Evolutionary conservation across 2,113 vertebrate species (phyloP).

Genomic region (Pollachius pollachius): DNA sequence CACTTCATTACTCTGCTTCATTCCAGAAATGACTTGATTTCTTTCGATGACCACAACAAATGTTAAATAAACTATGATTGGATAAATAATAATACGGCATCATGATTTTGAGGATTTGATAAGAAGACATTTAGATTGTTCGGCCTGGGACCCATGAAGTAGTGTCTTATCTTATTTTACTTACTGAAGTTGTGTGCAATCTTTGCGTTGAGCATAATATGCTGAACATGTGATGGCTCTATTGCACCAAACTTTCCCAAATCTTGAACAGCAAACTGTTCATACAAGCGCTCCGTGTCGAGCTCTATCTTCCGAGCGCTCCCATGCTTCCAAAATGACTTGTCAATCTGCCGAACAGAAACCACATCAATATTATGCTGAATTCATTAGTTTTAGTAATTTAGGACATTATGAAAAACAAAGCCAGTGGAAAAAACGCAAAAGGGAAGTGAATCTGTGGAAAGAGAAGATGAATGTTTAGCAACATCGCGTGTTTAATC

Average conservation of each 20-base stretch:
- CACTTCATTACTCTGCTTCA: background rate
- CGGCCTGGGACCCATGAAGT: too few relatives aligned
- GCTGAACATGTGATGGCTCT: conserved; percentile 43
- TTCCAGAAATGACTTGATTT: background rate
- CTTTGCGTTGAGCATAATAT: conserved; percentile 76
- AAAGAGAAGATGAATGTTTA: too few relatives aligned
- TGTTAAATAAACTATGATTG: background rate
- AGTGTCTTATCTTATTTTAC: conserved; percentile 36
- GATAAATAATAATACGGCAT: background rate
- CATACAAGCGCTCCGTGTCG: conserved; percentile 54
- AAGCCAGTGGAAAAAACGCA: background rate
- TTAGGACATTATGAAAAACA: conserved; percentile 29
- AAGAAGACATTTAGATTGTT: background rate
- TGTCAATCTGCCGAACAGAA: conserved; percentile 72
- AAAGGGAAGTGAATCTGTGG: too few relatives aligned
- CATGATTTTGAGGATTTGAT: background rate
- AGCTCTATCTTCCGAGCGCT: conserved; percentile 53
- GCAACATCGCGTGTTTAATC: too few relatives aligned
- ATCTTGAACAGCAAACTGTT: conserved; percentile 70
- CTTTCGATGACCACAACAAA: background rate
- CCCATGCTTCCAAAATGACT: conserved; percentile 74
- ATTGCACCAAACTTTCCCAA: background rate
- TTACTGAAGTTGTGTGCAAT: conserved; percentile 78
- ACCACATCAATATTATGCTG: conserved; percentile 18
- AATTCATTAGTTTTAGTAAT: background rate